These are phyloP conservation scores for Athetis lepigone DNA, from an alignment of 2,888 invertebrate species.

Conservation along the genomic window DNA sequence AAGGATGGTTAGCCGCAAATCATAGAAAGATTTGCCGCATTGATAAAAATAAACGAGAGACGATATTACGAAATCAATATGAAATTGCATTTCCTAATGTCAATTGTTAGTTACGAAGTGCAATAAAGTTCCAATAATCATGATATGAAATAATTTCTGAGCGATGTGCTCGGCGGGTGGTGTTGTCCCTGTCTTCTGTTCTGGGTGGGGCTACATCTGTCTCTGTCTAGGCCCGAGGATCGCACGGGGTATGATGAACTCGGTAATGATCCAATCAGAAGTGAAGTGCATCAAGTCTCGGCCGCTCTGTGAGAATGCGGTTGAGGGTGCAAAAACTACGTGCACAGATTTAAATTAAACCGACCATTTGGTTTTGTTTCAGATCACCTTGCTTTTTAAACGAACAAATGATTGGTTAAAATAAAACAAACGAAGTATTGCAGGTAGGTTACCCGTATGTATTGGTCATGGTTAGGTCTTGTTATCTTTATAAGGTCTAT, in stretches of 20 bases:
- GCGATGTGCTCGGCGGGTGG: conserved; percentile 82
- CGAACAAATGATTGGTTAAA: conserved; percentile 57
- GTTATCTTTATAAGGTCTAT: conserved; percentile 6
- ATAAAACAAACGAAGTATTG: conserved; percentile 42
- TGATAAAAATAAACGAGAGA: conserved; percentile 88
- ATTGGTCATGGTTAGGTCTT: neutral
- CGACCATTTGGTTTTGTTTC: conserved; percentile 85
- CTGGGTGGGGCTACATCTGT: conserved; percentile 65
- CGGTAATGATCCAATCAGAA: conserved; percentile 91
- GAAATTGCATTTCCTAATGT: conserved; percentile 91
- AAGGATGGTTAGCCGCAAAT: conserved; percentile 88
- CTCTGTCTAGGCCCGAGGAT: conserved; percentile 85
- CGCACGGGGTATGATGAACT: conserved; percentile 90
- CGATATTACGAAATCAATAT: conserved; percentile 90
- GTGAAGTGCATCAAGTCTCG: conserved; percentile 89
- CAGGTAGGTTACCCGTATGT: neutral
- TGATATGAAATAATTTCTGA: conserved; percentile 90
- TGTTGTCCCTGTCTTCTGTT: conserved; percentile 68
- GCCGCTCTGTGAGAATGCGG: conserved; percentile 90
- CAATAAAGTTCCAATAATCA: conserved; percentile 91
- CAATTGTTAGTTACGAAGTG: conserved; percentile 91
- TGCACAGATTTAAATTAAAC: conserved; percentile 89
- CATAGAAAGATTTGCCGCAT: conserved; percentile 90
- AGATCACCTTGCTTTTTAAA: conserved; percentile 72
- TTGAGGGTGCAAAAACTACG: conserved; percentile 90